Evolutionary conservation across 2,888 invertebrate genomes (phyloP).

Genomic region (Chalcis sispes): DNA sequence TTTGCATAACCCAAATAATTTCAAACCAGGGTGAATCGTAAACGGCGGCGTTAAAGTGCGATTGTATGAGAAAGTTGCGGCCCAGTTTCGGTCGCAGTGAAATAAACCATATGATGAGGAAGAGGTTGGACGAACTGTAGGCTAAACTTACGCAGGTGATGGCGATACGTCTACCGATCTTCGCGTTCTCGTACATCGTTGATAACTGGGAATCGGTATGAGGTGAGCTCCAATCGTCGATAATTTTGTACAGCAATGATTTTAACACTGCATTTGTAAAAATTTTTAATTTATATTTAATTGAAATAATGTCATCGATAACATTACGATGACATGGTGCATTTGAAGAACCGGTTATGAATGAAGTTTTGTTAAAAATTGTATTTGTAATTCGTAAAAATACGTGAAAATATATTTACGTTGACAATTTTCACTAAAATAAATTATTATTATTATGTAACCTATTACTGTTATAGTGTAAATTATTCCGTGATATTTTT

Average conservation of each 20-base stretch:
- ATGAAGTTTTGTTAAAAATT: too few species aligned
- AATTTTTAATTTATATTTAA: too few species aligned
- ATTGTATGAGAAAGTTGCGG: constrained; percentile 21
- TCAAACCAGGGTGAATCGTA: constrained; percentile 60
- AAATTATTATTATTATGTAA: too few species aligned
- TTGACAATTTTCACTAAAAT: too few species aligned
- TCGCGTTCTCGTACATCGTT: constrained; percentile 1
- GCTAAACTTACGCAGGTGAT: constrained; percentile 28
- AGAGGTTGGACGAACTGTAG: constrained; percentile 28
- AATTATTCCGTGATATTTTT: too few species aligned
- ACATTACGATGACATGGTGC: too few species aligned
- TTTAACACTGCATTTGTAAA: background rate
- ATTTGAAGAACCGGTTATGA: too few species aligned
- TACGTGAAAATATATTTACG: too few species aligned
- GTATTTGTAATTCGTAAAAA: too few species aligned
- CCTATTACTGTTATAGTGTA: too few species aligned
- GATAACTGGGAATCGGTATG: background rate
- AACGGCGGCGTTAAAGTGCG: constrained; percentile 61
- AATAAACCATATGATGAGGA: constrained; percentile 18
- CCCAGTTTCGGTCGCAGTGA: constrained; percentile 12
- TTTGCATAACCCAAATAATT: constrained; percentile 63
- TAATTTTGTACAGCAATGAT: constrained; percentile 9
- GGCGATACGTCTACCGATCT: constrained; percentile 7
- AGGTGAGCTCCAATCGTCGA: constrained; percentile 14
- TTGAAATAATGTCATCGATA: too few species aligned